A percentile compares a stretch with the other conserved stretches of the same genome.
Evolutionary conservation across 2,113 vertebrate species (phyloP).

Genomic region (Cavia aperea): DNA sequence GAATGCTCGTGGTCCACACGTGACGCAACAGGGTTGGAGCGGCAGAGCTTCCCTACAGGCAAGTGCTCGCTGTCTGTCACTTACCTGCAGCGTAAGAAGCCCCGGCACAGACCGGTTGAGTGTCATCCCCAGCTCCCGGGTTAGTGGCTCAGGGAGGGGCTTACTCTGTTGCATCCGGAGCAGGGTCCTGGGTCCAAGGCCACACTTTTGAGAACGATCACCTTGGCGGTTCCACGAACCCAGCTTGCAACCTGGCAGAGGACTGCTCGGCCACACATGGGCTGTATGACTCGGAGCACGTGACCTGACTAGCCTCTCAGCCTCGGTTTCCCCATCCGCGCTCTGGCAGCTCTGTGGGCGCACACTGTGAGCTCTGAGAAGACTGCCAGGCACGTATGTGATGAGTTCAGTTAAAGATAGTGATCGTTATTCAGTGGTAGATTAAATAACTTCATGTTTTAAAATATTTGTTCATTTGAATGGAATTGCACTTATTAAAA

Average conservation of each 20-base stretch:
- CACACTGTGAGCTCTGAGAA: neutral
- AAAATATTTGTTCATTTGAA: slow-evolving; percentile 58
- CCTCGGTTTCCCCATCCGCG: slow-evolving; percentile 5
- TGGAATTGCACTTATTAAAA: slow-evolving; percentile 39
- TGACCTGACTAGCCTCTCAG: no score
- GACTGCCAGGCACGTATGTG: neutral
- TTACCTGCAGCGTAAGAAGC: neutral
- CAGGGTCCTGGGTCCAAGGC: neutral
- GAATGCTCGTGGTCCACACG: neutral
- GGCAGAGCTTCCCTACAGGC: neutral
- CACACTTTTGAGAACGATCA: neutral
- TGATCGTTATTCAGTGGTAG: neutral
- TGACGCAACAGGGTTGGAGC: neutral
- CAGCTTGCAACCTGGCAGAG: neutral
- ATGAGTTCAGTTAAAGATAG: neutral
- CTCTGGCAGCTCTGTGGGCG: neutral
- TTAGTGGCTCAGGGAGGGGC: no score
- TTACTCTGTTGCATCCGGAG: neutral
- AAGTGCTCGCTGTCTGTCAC: neutral
- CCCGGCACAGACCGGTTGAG: neutral
- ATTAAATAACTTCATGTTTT: slow-evolving; percentile 30
- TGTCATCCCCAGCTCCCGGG: neutral
- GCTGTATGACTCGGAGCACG: neutral
- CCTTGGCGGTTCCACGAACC: neutral
- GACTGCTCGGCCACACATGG: neutral